phyloP scores from a whole-genome alignment of 2,888 invertebrate genomes.

The Alcis repandata region DNA sequence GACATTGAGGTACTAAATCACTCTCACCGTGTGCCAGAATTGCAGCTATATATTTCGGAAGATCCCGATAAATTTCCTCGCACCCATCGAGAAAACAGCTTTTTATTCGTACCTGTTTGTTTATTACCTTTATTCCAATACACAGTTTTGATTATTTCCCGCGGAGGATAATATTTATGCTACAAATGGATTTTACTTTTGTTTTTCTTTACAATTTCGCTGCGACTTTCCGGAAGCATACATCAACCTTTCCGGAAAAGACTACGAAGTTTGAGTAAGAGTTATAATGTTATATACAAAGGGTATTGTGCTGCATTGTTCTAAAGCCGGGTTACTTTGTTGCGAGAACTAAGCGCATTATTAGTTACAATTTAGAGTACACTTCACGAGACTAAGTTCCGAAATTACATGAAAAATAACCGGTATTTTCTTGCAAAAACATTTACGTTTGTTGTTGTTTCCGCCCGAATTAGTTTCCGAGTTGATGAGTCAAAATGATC shows the following conservation, averaged over 20 bases:
- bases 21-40: slow-evolving; percentile 62
- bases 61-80: slow-evolving; percentile 74
- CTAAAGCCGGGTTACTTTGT: slow-evolving; percentile 25
- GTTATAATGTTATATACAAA: slow-evolving; percentile 35
- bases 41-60: slow-evolving; percentile 73
- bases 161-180: slow-evolving; percentile 14
- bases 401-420: neutral
- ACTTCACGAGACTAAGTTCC: neutral
- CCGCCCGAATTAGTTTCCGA: slow-evolving; percentile 6
- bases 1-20: slow-evolving; percentile 71
- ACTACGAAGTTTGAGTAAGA: slow-evolving; percentile 28
- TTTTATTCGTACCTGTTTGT: slow-evolving; percentile 71
- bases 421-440: slow-evolving; percentile 2
- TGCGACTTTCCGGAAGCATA: slow-evolving; percentile 33
- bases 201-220: slow-evolving; percentile 48
- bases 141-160: slow-evolving; percentile 54
- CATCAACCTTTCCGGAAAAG: slow-evolving; percentile 30
- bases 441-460: neutral
- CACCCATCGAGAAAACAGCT: slow-evolving; percentile 70
- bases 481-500: slow-evolving; percentile 6
- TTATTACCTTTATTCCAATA: slow-evolving; percentile 73
- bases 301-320: slow-evolving; percentile 34
- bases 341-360: slow-evolving; percentile 30
- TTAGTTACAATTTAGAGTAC: slow-evolving; percentile 11
- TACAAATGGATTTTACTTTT: slow-evolving; percentile 53